These are phyloP conservation scores for Drosophila longiperda DNA, from an alignment of 2,888 invertebrate genomes.

Conservation along the genomic window DNA sequence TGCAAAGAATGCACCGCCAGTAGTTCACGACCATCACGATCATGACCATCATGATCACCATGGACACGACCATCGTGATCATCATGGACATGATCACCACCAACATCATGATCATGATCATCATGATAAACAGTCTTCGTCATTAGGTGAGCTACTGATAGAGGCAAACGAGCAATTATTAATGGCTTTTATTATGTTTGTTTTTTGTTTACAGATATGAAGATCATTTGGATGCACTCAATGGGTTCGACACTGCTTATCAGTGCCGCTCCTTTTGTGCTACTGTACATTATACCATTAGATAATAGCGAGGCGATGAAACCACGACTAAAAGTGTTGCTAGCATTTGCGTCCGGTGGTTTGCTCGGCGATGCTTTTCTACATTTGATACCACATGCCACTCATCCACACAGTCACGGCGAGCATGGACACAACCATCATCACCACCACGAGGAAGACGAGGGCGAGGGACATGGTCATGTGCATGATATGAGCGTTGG, in stretches of 20 bases:
- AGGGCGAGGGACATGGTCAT: conserved; percentile 87
- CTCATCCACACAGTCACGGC: conserved; percentile 86
- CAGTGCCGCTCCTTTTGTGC: conserved; percentile 96
- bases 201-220: conserved; percentile 71
- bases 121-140: conserved; percentile 58
- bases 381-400: conserved; percentile 98
- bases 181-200: conserved; percentile 17
- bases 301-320: conserved; percentile 93
- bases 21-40: conserved; percentile 45
- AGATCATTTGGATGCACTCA: conserved; percentile 90
- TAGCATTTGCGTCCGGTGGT: conserved; percentile 98
- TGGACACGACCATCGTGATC: conserved; percentile 48
- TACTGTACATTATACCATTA: conserved; percentile 96
- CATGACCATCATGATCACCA: conserved; percentile 39
- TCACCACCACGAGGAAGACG: conserved; percentile 51
- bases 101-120: conserved; percentile 44
- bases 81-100: conserved; percentile 47
- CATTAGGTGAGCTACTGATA: conserved; percentile 64
- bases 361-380: conserved; percentile 99
- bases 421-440: conserved; percentile 75
- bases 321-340: conserved; percentile 93
- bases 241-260: conserved; percentile 96
- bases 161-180: neutral
- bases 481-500: conserved; percentile 95
- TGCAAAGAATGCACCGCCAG: conserved; percentile 49